Percentiles rank a stretch among this genome's conserved stretches.
These are phyloP conservation scores for Lepus americanus DNA, from an alignment of 2,113 vertebrate species.

Conservation along the genomic window DNA sequence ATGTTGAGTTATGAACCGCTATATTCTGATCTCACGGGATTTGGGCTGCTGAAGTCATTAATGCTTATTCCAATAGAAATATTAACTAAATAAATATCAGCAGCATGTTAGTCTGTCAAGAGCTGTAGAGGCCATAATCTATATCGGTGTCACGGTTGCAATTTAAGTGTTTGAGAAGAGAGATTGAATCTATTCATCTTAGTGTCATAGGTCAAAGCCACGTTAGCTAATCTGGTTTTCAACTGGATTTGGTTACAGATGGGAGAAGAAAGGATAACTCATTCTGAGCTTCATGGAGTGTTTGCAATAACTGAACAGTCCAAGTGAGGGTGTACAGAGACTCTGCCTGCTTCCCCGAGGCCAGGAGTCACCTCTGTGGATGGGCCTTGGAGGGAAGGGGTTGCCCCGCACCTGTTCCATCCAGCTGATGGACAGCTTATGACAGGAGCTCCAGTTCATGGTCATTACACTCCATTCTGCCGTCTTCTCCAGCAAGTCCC, in stretches of 20 bases:
- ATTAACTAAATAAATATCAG: background rate
- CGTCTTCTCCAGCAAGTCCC: background rate
- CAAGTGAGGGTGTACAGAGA: background rate
- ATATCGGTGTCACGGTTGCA: background rate
- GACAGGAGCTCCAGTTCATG: no score
- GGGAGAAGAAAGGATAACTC: background rate
- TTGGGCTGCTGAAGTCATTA: background rate
- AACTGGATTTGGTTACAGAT: background rate
- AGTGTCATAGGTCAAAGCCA: background rate
- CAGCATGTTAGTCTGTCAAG: background rate
- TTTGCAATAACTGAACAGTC: background rate
- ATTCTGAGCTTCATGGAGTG: background rate
- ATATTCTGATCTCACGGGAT: background rate
- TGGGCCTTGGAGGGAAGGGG: background rate
- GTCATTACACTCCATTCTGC: background rate
- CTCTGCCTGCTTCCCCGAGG: background rate
- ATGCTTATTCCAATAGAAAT: conserved; percentile 31
- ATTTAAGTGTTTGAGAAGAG: background rate
- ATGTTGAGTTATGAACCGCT: background rate
- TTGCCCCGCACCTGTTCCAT: background rate
- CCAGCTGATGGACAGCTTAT: background rate
- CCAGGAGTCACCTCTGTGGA: background rate
- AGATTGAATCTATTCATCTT: background rate
- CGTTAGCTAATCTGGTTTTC: background rate
- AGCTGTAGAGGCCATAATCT: background rate